Conservation (phyloP, 2,888 invertebrate genomes). For the Nephrotoma flavescens region DNA sequence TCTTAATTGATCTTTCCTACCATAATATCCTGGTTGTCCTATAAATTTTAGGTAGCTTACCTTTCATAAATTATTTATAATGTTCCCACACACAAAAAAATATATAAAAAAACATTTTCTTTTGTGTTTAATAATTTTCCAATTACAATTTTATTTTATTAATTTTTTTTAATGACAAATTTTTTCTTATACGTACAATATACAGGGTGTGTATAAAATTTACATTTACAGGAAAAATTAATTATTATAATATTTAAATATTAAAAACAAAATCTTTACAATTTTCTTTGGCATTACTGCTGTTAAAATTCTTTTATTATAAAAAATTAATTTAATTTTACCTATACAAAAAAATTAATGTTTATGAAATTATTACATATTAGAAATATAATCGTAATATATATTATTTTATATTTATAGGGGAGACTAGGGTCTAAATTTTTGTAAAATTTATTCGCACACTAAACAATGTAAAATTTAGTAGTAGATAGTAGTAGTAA, state of each 20-base stretch:
- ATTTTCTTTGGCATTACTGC: conserved; percentile 5
- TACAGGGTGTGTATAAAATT: neutral
- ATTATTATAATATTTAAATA: neutral
- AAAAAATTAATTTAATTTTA: neutral
- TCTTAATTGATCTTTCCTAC: too few species aligned
- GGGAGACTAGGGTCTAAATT: neutral
- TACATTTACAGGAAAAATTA: neutral
- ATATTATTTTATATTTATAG: neutral
- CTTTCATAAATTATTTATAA: too few species aligned
- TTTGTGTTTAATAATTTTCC: neutral
- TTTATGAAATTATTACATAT: neutral
- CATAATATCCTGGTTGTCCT: too few species aligned
- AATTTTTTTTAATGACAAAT: neutral
- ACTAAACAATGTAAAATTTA: neutral
- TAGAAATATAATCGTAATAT: neutral
- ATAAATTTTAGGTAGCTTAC: too few species aligned
- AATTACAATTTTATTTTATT: neutral
- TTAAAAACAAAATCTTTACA: neutral
- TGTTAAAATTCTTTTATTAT: conserved; percentile 3
- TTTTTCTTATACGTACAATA: neutral
- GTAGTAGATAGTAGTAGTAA: neutral
- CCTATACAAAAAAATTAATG: neutral
- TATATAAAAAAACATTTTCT: neutral
- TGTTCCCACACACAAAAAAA: neutral
- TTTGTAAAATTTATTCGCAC: neutral